Conservation (phyloP, 2,888 invertebrate genomes). For the Hipparchia semele region DNA sequence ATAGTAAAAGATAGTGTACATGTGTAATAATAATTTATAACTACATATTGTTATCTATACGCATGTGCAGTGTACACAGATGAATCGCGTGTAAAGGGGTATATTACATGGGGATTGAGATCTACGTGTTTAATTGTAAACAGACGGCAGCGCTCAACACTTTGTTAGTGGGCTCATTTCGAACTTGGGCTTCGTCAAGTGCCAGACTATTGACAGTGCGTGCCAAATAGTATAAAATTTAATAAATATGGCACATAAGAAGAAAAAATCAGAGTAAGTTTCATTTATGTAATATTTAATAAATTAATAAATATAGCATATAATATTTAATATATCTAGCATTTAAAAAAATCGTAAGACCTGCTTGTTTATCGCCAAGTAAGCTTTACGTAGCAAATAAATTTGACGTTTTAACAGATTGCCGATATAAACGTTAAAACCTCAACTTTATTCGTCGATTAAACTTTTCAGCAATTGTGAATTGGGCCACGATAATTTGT, state of each 20-base stretch:
- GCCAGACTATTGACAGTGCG: not conserved
- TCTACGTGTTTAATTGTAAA: slow-evolving; percentile 31
- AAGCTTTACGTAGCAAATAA: too few species aligned
- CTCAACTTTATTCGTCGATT: too few species aligned
- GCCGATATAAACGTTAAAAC: too few species aligned
- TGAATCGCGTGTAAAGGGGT: slow-evolving; percentile 27
- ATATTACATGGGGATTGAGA: slow-evolving; percentile 32
- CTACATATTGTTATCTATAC: slow-evolving; percentile 16
- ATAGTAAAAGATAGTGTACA: too few species aligned
- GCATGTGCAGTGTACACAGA: slow-evolving; percentile 12
- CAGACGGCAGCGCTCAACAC: not conserved
- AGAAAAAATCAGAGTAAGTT: slow-evolving; percentile 40
- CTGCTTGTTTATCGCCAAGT: too few species aligned
- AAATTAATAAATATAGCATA: slow-evolving; percentile 32
- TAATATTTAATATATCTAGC: slow-evolving; percentile 8
- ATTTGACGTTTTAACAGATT: too few species aligned
- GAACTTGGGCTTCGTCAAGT: not conserved
- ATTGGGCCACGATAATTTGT: too few species aligned
- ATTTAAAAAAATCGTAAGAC: too few species aligned
- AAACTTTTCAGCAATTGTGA: too few species aligned
- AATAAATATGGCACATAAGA: slow-evolving; percentile 38
- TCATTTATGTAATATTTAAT: not conserved
- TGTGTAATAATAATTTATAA: too few species aligned
- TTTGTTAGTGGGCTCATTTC: not conserved
- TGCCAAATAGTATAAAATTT: not conserved